Evolutionary conservation across 2,113 vertebrate species (phyloP).

Genomic region (Pelecanus crispus): DNA sequence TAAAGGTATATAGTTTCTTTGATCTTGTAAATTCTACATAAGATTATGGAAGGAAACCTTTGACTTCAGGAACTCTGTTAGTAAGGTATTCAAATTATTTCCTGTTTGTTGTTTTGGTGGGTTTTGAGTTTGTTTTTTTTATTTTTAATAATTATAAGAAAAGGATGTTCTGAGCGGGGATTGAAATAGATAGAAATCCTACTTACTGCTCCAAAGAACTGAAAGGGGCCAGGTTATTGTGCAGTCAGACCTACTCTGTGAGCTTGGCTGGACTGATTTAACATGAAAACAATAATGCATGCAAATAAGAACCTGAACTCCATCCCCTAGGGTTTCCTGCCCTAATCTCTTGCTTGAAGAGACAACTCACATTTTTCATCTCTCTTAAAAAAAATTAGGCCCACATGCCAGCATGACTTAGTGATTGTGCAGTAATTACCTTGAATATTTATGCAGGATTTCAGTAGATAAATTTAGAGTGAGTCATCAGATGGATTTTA

Average conservation of each 20-base stretch:
- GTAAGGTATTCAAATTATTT: not conserved
- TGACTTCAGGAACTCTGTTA: not conserved
- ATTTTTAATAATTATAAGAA: not conserved
- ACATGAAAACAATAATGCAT: not conserved
- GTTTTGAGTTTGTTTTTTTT: not conserved
- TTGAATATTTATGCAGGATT: not conserved
- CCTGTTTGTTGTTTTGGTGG: not conserved
- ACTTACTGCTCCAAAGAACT: not conserved
- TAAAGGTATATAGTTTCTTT: not conserved
- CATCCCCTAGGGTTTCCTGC: conserved; percentile 21
- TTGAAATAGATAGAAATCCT: not conserved
- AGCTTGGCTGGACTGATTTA: not conserved
- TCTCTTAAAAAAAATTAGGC: conserved; percentile 41
- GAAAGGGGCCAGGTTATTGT: not conserved
- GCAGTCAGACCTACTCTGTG: not conserved
- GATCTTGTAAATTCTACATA: not conserved
- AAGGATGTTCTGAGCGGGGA: not conserved
- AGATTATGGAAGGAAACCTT: not conserved
- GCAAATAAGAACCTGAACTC: not conserved
- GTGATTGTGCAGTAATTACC: conserved; percentile 17
- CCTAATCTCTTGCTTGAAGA: conserved; percentile 5
- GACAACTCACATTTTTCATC: conserved; percentile 16
- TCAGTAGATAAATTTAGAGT: not conserved
- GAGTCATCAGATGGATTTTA: not conserved
- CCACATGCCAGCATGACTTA: conserved; percentile 15